Base-by-base conservation (phyloP, 2,888 invertebrate species). In the Antitype chi region DNA sequence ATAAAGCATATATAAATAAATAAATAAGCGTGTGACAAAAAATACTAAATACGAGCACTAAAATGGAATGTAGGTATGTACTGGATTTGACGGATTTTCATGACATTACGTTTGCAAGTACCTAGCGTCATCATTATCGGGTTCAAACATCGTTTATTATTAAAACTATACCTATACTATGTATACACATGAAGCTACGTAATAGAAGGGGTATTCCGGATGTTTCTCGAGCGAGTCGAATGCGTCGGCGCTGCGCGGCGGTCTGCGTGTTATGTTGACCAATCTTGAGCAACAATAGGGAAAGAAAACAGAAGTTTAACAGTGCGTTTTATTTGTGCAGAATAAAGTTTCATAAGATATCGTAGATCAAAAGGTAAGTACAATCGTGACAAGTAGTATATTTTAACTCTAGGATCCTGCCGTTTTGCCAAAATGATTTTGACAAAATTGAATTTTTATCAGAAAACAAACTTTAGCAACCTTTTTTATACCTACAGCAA, bases 161-260 rank as follows among this genome's bases (percentile, higher is more conserved):
- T n/a, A n/a, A n/a, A 23, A 1, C 53, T 52, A 7, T 15, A 15
- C 2, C 0, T 13, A 7, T 13, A 13, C 4, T 28, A 23, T 7
- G 8, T 43, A 76, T 38, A 17, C 15, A 76, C 38, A 49, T 8
- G 25, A 3, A 49, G 38, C n/a, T 57, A 76, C 77, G 52, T 52
- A 28, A 76, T 52, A 43, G 25, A 17, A 15, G 20, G 43, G n/a
- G 53, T 47, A 60, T 81, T 73, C 74, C 74, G 60, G 81, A 62
- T 49, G 32, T 74, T 77, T 81, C 74, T 80, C 72, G 81, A 81
- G 25, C 17, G 81, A 81, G 17, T 9, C 53, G 15, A 74, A 62
- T 23, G 53, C 81, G 81, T 47, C 32, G 53, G 25, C 80, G 43
- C 59, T 23, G n/a, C 25, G 32, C 68, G 38, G 38, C 38, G 38